A percentile compares a stretch with the other conserved stretches of the same genome.
phyloP scores from a whole-genome alignment of 2,113 vertebrate species.

The Cyanoliseus patagonus region DNA sequence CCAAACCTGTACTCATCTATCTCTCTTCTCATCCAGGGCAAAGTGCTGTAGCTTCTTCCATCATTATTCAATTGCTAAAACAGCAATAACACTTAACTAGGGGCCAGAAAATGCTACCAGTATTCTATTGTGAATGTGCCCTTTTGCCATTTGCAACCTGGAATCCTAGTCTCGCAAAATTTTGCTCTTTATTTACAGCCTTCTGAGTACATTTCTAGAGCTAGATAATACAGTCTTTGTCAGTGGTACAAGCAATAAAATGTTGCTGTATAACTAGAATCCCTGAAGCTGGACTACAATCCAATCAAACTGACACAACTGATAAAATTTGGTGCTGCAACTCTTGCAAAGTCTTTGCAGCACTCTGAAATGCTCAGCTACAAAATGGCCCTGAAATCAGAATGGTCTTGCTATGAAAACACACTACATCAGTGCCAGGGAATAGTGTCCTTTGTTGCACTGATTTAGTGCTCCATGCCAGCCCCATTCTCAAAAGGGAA shows the following conservation, averaged over 20 bases:
- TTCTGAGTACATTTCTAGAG: not conserved
- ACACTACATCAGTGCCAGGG: not conserved
- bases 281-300: not conserved
- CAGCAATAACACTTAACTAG: not conserved
- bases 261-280: not conserved
- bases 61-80: not conserved
- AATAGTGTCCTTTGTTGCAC: not conserved
- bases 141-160: not conserved
- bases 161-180: not conserved
- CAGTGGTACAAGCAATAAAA: constrained; percentile 1
- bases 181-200: constrained; percentile 20
- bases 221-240: not conserved
- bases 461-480: not conserved
- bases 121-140: not conserved
- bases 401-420: not conserved
- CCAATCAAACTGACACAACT: constrained; percentile 30
- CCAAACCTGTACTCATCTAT: not conserved
- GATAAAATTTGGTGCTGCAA: constrained; percentile 2
- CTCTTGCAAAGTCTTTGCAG: not conserved
- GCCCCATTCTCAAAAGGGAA: not conserved
- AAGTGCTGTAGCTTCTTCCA: not conserved
- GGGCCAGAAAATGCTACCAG: not conserved
- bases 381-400: not conserved
- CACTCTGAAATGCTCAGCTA: not conserved
- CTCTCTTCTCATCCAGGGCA: not conserved